These are phyloP conservation scores for Apoda limacodes DNA, from an alignment of 2,888 invertebrate genomes.

Conservation along the genomic window DNA sequence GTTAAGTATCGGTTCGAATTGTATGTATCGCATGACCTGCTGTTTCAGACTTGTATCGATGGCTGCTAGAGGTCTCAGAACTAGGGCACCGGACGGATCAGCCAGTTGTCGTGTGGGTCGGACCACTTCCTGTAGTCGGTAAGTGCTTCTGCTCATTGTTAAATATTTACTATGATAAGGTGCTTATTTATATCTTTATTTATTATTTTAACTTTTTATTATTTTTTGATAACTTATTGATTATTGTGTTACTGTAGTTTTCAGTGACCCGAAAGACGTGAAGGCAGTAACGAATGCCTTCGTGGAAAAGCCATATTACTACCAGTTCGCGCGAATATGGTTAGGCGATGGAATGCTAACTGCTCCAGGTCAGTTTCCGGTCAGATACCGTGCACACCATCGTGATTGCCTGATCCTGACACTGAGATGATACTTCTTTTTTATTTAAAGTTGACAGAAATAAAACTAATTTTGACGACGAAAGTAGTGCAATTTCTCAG, in stretches of 20 bases:
- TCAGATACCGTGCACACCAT: too few relatives aligned
- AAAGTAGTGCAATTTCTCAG: too few relatives aligned
- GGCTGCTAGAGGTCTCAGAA: constrained; percentile 21
- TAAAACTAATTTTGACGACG: too few relatives aligned
- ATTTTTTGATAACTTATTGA: too few relatives aligned
- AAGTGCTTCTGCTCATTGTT: too few relatives aligned
- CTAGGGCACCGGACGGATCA: constrained; percentile 25
- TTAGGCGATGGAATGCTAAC: constrained; percentile 45
- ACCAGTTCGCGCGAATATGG: constrained; percentile 36
- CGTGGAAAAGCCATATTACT: constrained; percentile 40
- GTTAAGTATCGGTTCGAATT: background rate
- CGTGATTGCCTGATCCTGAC: too few relatives aligned
- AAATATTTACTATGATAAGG: background rate
- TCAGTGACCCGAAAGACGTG: constrained; percentile 37
- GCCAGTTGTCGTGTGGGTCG: constrained; percentile 35
- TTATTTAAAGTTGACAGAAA: too few relatives aligned
- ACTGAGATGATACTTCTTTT: too few relatives aligned
- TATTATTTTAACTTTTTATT: background rate
- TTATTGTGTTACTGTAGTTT: constrained; percentile 25
- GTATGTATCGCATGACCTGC: constrained; percentile 1
- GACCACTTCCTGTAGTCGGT: constrained; percentile 30
- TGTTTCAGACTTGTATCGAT: constrained; percentile 26
- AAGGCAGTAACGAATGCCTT: constrained; percentile 31
- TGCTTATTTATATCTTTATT: background rate
- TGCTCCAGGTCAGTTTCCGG: constrained; percentile 38